Evolutionary conservation across 2,113 vertebrate genomes (phyloP), one percentile per base, ranked within the genome.

Genomic region (Pygoscelis adeliae): DNA sequence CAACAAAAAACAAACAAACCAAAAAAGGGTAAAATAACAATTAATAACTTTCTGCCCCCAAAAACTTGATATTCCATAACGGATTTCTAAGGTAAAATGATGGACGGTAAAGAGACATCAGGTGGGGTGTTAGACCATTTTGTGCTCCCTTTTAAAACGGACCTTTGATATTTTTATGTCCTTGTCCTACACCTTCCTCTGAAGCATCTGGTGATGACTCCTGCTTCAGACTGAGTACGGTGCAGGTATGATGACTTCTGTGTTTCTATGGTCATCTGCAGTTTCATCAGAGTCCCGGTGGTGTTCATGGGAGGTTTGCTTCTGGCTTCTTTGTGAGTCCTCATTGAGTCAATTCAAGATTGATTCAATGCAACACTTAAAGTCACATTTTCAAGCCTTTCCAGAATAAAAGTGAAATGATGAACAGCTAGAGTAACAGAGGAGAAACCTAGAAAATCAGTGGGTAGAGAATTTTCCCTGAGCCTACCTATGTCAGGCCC

Each of bases 21-120:
- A 42, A 42, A 49, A n/a, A 50, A 21, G 1, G 3, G 1, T 15
- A 55, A 83, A 88, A 66, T 49, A 5, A 22, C 8, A 80, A 47
- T 20, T n/a, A 1, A 59, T 7, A 2, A 11, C 10, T 70, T 88
- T 38, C 13, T 79, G 1, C 3, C 10, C n/a, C 9, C 3, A 42
- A 42, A 44, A 56, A 30, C 9, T 66, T n/a, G 4, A 5, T 42
- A 15, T 9, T 71, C 22, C 15, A 22, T 29, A 34, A 46, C 10
- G 5, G 6, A 46, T 74, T 66, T 83, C 29, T 61, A 18, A 61
- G 4, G 6, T 40, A 38, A 88, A 55, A 70, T 32, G 25, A 4
- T 15, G 36, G 13, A n/a, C 19, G 38, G 20, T 34, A 50, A 58
- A 53, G 30, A 73, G 11, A 34, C 5, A 62, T 49, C 16, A 67